Conservation (phyloP, 2,888 invertebrate genomes). For the Nemapogon koenigi region DNA sequence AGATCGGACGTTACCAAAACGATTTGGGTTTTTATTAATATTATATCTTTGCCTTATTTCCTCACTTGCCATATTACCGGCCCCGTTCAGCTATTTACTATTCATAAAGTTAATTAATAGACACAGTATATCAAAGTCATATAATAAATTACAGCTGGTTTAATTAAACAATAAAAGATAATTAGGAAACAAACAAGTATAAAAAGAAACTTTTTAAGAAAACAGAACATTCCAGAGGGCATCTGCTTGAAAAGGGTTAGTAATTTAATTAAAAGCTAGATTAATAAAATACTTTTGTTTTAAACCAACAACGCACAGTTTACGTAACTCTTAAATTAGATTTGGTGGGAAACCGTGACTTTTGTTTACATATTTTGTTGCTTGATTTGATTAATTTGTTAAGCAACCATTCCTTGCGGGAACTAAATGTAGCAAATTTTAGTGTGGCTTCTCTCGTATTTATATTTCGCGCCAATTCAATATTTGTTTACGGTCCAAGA, state of each 20-base stretch:
- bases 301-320: constrained; percentile 4
- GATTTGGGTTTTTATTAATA: no score
- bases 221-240: constrained; percentile 22
- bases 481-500: no score
- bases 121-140: no score
- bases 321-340: constrained; percentile 8
- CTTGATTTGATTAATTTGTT: background rate
- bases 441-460: no score
- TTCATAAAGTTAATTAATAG: no score
- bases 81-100: no score
- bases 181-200: constrained; percentile 15
- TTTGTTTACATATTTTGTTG: constrained; percentile 4
- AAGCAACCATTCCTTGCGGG: background rate
- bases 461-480: no score
- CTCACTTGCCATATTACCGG: no score
- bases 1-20: no score
- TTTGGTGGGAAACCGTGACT: constrained; percentile 6
- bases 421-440: no score
- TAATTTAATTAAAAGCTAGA: constrained; percentile 23
- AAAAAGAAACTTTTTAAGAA: constrained; percentile 23
- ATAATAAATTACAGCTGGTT: no score
- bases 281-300: constrained; percentile 15
- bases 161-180: constrained; percentile 16
- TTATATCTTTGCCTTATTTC: no score
- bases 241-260: constrained; percentile 19